Conservation (phyloP, 1,140 invertebrate genomes). For the Tachypleus tridentatus region DNA sequence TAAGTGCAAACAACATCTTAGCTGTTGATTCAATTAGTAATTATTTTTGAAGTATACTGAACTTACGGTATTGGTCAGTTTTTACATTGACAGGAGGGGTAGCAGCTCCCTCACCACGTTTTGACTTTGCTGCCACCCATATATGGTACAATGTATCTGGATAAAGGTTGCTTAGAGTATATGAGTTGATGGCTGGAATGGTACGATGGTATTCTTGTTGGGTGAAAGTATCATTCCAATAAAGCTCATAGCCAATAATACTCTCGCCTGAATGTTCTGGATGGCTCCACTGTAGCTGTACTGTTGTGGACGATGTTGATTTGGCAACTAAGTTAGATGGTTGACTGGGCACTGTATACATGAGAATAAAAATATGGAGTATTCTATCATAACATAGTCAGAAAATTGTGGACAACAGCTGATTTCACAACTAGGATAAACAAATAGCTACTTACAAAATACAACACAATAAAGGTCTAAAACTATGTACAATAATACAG, state of each 20-base stretch:
- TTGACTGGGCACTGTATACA: conserved; percentile 67
- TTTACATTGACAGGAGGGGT: conserved; percentile 83
- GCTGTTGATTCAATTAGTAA: background rate
- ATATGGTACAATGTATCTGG: conserved; percentile 94
- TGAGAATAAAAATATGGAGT: no score
- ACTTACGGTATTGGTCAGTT: conserved; percentile 94
- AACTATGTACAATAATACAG: no score
- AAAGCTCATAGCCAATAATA: conserved; percentile 88
- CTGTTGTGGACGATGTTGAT: conserved; percentile 58
- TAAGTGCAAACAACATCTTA: background rate
- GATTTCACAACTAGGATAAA: no score
- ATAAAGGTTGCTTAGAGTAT: conserved; percentile 71
- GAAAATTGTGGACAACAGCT: no score
- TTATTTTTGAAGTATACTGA: no score
- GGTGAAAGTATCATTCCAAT: conserved; percentile 93
- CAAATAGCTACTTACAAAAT: no score
- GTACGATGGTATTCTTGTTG: conserved; percentile 52
- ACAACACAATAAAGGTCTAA: no score
- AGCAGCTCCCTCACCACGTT: conserved; percentile 81
- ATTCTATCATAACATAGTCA: no score
- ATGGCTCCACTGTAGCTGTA: conserved; percentile 77
- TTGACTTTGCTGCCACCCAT: conserved; percentile 83
- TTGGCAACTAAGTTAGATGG: conserved; percentile 63
- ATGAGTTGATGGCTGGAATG: conserved; percentile 65
- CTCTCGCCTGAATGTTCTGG: conserved; percentile 76